Conservation (phyloP, 2,113 vertebrate species). For the Coregonus clupeaformis region DNA sequence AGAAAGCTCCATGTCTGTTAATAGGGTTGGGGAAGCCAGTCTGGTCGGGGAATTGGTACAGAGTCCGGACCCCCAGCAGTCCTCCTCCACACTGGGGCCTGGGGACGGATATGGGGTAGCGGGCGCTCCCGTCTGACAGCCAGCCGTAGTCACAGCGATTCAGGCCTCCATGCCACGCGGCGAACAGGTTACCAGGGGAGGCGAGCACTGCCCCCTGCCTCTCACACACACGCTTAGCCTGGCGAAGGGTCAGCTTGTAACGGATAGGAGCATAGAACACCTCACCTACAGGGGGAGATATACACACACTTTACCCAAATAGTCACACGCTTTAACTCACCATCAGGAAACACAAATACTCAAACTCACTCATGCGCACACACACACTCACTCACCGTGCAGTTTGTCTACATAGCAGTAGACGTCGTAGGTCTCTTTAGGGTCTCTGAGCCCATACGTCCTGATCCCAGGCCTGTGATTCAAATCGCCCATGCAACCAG, state of each 20-base stretch:
- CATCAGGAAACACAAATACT: not conserved
- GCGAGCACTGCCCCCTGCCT: conserved; percentile 72
- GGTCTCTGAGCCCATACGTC: conserved; percentile 83
- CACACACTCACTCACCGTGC: conserved; percentile 75
- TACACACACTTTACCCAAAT: not conserved
- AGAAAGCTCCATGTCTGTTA: conserved; percentile 85
- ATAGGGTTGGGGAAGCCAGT: conserved; percentile 83
- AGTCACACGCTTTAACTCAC: not conserved
- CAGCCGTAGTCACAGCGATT: conserved; percentile 92
- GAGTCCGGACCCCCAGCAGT: conserved; percentile 88
- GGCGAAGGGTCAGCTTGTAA: conserved; percentile 77
- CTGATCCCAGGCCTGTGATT: conserved; percentile 83
- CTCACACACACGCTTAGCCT: conserved; percentile 76
- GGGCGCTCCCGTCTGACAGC: conserved; percentile 89
- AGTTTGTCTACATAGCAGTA: conserved; percentile 89
- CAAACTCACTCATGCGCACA: not conserved
- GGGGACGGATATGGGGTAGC: conserved; percentile 88
- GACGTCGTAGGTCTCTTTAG: conserved; percentile 86
- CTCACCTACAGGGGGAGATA: conserved; percentile 72
- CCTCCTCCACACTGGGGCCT: conserved; percentile 89
- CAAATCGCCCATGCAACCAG: conserved; percentile 86
- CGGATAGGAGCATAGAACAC: conserved; percentile 79
- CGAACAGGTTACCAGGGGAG: conserved; percentile 84
- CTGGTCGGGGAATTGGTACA: conserved; percentile 88
- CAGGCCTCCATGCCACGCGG: conserved; percentile 88